Evolutionary conservation across 2,113 vertebrate species (phyloP).

Genomic region (Callorhinus ursinus): DNA sequence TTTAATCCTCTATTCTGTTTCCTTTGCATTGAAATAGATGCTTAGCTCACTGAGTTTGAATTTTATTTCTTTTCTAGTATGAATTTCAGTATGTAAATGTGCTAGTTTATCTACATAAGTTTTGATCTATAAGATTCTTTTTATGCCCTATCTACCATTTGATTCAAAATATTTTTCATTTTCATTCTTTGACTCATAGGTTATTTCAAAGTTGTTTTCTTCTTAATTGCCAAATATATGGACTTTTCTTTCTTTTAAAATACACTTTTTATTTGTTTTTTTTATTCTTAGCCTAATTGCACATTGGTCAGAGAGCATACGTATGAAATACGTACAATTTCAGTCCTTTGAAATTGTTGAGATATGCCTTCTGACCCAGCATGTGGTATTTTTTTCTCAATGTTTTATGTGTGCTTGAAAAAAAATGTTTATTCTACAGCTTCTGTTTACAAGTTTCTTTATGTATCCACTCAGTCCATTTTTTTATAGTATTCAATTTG

Average conservation of each 20-base stretch:
- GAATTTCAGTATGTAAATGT: not conserved
- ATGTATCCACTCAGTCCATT: not conserved
- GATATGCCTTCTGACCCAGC: not conserved
- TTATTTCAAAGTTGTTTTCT: not conserved
- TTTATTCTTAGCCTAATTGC: not conserved
- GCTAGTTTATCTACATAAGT: not conserved
- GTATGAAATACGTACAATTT: not conserved
- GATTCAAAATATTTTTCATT: not conserved
- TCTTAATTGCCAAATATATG: not conserved
- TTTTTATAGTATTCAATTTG: not conserved
- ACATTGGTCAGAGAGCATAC: not conserved
- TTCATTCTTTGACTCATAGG: not conserved
- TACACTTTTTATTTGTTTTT: not conserved
- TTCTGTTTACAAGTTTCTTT: not conserved
- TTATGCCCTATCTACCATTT: not conserved
- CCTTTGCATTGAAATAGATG: not conserved
- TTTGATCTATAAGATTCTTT: not conserved
- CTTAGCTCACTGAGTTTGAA: not conserved
- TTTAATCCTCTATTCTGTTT: conserved; percentile 36
- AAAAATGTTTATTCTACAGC: not conserved
- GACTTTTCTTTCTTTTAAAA: not conserved
- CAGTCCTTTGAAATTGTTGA: not conserved
- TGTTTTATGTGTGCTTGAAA: not conserved
- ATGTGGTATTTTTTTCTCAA: not conserved
- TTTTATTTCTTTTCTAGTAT: not conserved